Evolutionary conservation across 2,113 vertebrate species (phyloP).

Genomic region (Tylochromis polylepis): DNA sequence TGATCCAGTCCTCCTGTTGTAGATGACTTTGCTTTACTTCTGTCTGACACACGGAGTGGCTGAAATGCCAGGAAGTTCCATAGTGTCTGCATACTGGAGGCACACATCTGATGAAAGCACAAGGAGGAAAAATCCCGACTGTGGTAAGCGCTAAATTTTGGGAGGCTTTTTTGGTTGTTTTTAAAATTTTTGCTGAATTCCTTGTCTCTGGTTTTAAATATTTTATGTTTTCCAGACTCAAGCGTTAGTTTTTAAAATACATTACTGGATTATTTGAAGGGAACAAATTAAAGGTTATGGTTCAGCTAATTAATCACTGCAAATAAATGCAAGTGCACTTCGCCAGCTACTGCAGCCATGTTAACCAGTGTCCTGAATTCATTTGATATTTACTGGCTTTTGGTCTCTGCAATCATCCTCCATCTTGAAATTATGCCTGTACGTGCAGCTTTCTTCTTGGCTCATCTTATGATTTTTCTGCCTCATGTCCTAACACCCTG

Average conservation of each 20-base stretch:
- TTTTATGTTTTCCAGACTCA: not conserved
- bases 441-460: not conserved
- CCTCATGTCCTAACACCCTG: not conserved
- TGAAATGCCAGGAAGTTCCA: not conserved
- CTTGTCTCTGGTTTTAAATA: not conserved
- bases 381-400: not conserved
- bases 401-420: not conserved
- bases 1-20: not conserved
- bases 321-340: not conserved
- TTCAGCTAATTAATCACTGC: not conserved
- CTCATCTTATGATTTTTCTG: not conserved
- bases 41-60: not conserved
- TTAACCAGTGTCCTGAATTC: not conserved
- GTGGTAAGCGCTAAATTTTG: not conserved
- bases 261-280: not conserved
- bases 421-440: not conserved
- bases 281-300: not conserved
- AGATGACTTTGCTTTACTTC: not conserved
- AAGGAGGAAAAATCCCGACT: not conserved
- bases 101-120: not conserved
- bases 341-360: not conserved
- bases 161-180: not conserved
- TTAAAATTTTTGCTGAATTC: not conserved
- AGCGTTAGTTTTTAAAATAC: not conserved
- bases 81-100: not conserved